phyloP scores from a whole-genome alignment of 2,113 vertebrate species.

The Ramphastos sulfuratus region DNA sequence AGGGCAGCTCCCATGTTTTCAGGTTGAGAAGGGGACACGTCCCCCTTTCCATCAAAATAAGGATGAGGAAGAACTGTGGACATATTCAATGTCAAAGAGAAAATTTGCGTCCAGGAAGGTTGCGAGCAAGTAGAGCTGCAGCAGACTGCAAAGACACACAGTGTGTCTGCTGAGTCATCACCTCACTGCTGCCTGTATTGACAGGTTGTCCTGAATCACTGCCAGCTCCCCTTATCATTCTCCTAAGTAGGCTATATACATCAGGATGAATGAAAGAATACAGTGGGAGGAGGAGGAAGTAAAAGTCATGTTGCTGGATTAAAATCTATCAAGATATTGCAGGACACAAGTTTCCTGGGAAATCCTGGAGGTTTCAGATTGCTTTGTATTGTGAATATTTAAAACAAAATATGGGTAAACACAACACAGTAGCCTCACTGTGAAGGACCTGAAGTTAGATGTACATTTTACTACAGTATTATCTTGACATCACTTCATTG shows the following conservation, averaged over 20 bases:
- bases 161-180: slow-evolving; percentile 59
- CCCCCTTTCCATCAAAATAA: neutral
- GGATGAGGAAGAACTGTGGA: neutral
- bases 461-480: neutral
- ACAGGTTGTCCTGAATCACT: neutral
- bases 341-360: neutral
- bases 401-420: neutral
- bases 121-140: neutral
- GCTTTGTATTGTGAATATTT: neutral
- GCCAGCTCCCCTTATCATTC: neutral
- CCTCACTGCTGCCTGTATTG: slow-evolving; percentile 13
- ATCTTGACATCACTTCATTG: neutral
- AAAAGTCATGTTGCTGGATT: neutral
- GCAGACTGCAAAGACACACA: neutral
- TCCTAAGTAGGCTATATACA: neutral
- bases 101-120: neutral
- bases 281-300: too few relatives aligned
- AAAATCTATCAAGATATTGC: neutral
- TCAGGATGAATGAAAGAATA: neutral
- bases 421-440: neutral
- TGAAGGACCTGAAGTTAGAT: neutral
- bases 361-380: neutral
- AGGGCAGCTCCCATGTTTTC: neutral
- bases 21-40: neutral
- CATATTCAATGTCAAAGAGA: neutral